These are phyloP conservation scores for Aurelia coerulea DNA, from an alignment of 30 jellyfish, hydroid and myxozoan genomes.

Conservation along the genomic window DNA sequence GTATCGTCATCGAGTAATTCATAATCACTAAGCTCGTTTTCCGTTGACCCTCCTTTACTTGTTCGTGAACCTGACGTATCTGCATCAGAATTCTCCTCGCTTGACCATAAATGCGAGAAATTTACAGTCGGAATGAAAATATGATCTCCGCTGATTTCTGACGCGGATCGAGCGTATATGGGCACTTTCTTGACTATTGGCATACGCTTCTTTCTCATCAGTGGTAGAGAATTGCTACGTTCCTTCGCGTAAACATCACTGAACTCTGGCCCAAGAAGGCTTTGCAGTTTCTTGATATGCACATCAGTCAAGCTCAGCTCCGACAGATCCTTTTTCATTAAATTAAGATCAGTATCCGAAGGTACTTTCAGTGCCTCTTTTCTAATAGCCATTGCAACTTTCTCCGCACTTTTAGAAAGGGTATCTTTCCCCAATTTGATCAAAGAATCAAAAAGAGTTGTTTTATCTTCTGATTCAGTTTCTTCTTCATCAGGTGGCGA, in stretches of 20 bases:
- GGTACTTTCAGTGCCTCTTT: not conserved
- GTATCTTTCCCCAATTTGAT: constrained; percentile 28
- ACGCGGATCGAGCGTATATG: not conserved
- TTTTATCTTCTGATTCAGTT: not conserved
- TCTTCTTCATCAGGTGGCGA: constrained; percentile 47
- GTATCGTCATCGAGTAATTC: not conserved
- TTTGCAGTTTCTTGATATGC: constrained; percentile 37
- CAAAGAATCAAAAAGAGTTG: not conserved
- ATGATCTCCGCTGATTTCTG: not conserved
- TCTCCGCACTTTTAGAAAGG: constrained; percentile 16
- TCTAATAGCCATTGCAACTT: not conserved
- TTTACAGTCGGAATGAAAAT: no score
- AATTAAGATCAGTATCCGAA: constrained; percentile 7
- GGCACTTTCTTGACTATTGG: not conserved
- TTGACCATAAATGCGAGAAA: not conserved
- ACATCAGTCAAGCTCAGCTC: constrained; percentile 10
- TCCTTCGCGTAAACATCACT: constrained; percentile 19
- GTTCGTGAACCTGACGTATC: constrained; percentile 16
- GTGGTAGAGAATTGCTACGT: constrained; percentile 53
- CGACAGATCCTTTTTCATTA: not conserved
- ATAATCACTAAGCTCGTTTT: constrained; percentile 49
- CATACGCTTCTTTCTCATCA: constrained; percentile 16
- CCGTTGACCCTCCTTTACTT: constrained; percentile 12
- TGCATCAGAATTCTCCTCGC: constrained; percentile 11
- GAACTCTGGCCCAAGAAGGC: constrained; percentile 60